Evolutionary conservation across 2,797 vertebrate genomes (phyloP).

Genomic region (Micromesistius poutassou): DNA sequence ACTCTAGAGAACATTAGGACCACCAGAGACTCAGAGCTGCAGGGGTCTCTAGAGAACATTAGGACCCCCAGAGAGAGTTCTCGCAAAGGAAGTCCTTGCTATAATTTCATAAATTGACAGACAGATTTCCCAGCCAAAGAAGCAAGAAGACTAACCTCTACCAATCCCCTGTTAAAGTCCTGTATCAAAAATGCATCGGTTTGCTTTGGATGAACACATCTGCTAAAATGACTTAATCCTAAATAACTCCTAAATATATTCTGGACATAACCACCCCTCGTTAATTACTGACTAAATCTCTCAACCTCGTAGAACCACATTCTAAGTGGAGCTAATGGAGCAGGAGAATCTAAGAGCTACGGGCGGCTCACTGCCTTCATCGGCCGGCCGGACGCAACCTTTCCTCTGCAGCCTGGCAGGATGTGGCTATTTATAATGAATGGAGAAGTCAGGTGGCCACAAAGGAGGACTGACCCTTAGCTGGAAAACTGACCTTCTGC

Average conservation of each 20-base stretch:
- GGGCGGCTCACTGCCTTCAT: neutral
- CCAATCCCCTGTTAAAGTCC: neutral
- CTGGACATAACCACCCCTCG: neutral
- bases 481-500: constrained; percentile 54
- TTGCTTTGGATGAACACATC: too few species aligned
- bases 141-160: neutral
- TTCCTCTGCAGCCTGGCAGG: constrained; percentile 30
- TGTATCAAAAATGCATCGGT: neutral
- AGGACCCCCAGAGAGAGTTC: neutral
- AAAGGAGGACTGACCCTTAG: constrained; percentile 56
- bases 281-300: neutral
- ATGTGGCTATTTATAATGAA: constrained; percentile 56
- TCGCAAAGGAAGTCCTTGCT: too few species aligned
- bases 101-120: too few species aligned
- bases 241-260: neutral
- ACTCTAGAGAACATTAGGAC: too few species aligned
- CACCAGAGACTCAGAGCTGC: too few species aligned
- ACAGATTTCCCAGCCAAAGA: too few species aligned
- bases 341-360: neutral
- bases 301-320: neutral
- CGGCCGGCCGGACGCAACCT: neutral
- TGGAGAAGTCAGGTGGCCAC: constrained; percentile 62
- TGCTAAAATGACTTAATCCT: neutral
- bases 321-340: neutral
- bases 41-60: too few species aligned